Evolutionary conservation across 2,113 vertebrate species (phyloP), one percentile per base, ranked within the genome.

Genomic region (Salvelinus alpinus): DNA sequence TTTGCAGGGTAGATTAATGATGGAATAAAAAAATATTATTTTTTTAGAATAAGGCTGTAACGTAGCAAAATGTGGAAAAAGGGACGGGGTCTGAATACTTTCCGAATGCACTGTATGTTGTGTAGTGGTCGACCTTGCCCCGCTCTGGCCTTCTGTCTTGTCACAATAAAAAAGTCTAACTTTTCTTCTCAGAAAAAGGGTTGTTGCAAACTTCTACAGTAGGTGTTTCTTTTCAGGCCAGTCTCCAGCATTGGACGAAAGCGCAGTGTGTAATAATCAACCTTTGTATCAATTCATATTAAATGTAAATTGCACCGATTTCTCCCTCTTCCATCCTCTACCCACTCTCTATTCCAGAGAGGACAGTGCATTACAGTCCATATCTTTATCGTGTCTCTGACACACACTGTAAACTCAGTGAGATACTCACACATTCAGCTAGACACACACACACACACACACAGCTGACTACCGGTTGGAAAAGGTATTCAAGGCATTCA

Each of bases 121-220:
- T 60, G 1, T 5, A 29, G n/a, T 57, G 27, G 59, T 73, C 60
- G 67, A 48, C 77, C 78, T 81, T 73, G 64, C 11, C 68, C 11
- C n/a, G 6, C 24, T 67, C 71, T 59, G 47, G 71, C 62, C 57
- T 24, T 11, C 51, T 59, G 4, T 31, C 27, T 72, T 14, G 64
- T 78, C 22, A 9, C 64, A 77, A 22, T 44, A 11, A 54, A 54
- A 54, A 54, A 1, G 2, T 44, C 2, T 1, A 54, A 54, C 51
- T 18, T 16, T 54, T 59, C 24, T 72, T 57, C 54, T 31, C 70
- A 38, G n/a, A 62, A 22, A 62, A 22, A 62, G 5, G 0, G 59
- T 62, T 20, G 18, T 62, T 24, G 59, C 0, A 54, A 54, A 54
- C 51, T 18, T 54, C 13, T 54, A 54, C 51, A 62, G n/a, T n/a